A percentile compares a stretch with the other conserved stretches of the same genome.
phyloP scores from a whole-genome alignment of 2,113 vertebrate species.

The Rallus limicola region DNA sequence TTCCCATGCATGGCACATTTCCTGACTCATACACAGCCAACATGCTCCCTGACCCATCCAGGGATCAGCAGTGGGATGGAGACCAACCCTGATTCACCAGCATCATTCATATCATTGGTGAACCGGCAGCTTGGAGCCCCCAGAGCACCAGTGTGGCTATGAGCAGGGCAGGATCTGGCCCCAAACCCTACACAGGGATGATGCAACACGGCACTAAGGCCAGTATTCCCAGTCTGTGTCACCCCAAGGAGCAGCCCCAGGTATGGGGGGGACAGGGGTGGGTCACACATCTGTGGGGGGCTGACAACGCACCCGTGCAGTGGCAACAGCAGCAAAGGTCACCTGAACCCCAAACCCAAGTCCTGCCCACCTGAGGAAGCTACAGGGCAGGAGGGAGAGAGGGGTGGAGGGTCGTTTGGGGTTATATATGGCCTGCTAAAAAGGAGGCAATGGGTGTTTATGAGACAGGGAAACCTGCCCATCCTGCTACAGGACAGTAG shows the following conservation, averaged over 20 bases:
- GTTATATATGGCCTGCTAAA: background rate
- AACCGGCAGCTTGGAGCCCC: background rate
- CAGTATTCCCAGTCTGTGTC: rapidly evolving
- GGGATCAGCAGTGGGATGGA: background rate
- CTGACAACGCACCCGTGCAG: background rate
- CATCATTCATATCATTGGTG: too few relatives aligned
- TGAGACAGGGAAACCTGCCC: background rate
- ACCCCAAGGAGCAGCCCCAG: background rate
- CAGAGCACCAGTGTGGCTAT: background rate
- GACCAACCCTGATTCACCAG: background rate
- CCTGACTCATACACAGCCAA: background rate
- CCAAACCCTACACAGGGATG: rapidly evolving
- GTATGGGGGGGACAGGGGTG: rapidly evolving
- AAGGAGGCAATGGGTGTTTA: background rate
- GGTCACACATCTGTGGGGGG: rapidly evolving
- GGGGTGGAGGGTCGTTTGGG: background rate
- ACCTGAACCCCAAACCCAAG: background rate
- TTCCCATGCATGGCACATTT: rapidly evolving
- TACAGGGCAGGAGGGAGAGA: background rate
- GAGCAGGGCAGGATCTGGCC: background rate
- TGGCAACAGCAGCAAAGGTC: background rate
- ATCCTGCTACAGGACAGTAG: background rate
- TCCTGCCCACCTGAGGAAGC: background rate
- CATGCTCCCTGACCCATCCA: background rate
- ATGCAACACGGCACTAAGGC: background rate